Conservation (phyloP, 2,113 vertebrate genomes). For the Podarcis cretensis region DNA sequence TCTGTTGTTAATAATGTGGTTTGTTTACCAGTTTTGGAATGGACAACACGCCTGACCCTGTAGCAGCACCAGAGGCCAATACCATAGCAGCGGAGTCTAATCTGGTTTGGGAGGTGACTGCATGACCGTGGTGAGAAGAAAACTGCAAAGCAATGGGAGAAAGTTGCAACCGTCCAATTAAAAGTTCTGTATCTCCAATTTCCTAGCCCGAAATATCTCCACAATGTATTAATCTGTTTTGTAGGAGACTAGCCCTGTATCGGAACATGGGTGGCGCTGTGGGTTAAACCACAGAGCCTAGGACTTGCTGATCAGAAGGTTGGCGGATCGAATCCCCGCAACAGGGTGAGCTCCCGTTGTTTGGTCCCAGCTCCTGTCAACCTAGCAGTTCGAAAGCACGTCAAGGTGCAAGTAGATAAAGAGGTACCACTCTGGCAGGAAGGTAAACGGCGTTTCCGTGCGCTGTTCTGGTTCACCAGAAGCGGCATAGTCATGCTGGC, state of each 20-base stretch:
- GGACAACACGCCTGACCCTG: conserved; percentile 69
- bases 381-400: too few species aligned
- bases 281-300: too few species aligned
- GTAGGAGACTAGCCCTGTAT: neutral
- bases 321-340: too few species aligned
- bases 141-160: conserved; percentile 52
- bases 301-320: too few species aligned
- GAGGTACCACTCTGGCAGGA: too few species aligned
- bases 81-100: conserved; percentile 69
- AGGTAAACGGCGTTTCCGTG: too few species aligned
- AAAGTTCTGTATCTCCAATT: neutral
- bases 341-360: too few species aligned
- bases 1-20: neutral
- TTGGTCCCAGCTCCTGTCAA: too few species aligned
- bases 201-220: neutral
- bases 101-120: conserved; percentile 70
- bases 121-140: conserved; percentile 68
- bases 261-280: too few species aligned
- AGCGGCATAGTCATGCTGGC: too few species aligned
- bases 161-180: neutral
- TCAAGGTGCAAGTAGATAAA: too few species aligned
- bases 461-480: too few species aligned
- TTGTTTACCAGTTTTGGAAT: conserved; percentile 79
- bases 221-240: neutral
- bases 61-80: conserved; percentile 65